Evolutionary conservation across 2,888 invertebrate genomes (phyloP).

Genomic region (Prosopocoilus inquinatus): DNA sequence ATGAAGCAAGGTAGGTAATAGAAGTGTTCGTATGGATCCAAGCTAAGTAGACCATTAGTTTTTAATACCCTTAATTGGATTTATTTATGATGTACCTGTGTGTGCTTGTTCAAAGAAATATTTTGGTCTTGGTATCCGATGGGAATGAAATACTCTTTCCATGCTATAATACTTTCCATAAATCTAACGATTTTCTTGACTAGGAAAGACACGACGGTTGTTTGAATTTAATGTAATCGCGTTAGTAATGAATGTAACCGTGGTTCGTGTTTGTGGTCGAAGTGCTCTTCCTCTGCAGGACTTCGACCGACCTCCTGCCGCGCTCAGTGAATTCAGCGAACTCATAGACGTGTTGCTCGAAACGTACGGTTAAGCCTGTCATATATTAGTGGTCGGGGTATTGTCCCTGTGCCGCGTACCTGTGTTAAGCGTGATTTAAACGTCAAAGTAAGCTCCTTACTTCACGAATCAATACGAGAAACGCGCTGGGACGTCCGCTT

Average conservation of each 20-base stretch:
- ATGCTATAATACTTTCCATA: no score
- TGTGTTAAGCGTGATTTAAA: slow-evolving; percentile 28
- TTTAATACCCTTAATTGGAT: no score
- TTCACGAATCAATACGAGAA: slow-evolving; percentile 28
- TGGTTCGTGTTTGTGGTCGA: no score
- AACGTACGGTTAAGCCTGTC: slow-evolving; percentile 25
- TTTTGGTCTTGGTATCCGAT: no score
- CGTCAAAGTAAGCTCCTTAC: slow-evolving; percentile 29
- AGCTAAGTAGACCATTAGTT: no score
- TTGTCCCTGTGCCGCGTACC: slow-evolving; percentile 25
- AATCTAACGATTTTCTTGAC: no score
- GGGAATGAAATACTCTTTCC: no score
- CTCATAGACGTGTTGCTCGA: slow-evolving; percentile 23
- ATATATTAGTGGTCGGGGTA: slow-evolving; percentile 25
- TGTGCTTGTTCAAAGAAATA: no score
- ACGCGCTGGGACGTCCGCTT: slow-evolving; percentile 22
- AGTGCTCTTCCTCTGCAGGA: slow-evolving; percentile 18
- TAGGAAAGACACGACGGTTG: slow-evolving; percentile 1
- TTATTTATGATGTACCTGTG: no score
- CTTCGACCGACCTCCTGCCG: slow-evolving; percentile 21
- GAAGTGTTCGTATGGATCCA: no score
- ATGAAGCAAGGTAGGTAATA: no score
- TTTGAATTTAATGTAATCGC: slow-evolving; percentile 23
- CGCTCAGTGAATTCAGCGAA: slow-evolving; percentile 19
- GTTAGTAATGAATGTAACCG: slow-evolving; percentile 24